A percentile compares a stretch with the other conserved stretches of the same genome.
Evolutionary conservation across 2,888 invertebrate genomes (phyloP).

Genomic region (Noctua janthe): DNA sequence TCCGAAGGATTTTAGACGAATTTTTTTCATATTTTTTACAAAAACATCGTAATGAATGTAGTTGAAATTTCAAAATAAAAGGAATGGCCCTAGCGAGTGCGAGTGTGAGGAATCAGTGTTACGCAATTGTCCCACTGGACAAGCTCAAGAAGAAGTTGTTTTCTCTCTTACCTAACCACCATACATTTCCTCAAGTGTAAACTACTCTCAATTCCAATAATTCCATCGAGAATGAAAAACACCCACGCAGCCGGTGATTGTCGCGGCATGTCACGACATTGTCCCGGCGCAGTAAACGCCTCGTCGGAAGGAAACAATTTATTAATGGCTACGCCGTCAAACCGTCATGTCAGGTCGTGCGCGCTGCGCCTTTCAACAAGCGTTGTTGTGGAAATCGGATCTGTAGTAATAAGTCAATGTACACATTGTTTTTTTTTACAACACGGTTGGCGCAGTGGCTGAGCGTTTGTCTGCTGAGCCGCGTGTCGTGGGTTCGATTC

Average conservation of each 20-base stretch:
- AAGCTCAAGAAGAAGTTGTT: not conserved
- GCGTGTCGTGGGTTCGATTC: too few relatives aligned
- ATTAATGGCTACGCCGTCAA: slow-evolving; percentile 20
- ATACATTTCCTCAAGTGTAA: not conserved
- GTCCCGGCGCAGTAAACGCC: slow-evolving; percentile 15
- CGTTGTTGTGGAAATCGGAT: not conserved
- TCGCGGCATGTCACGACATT: slow-evolving; percentile 11
- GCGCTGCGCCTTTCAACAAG: not conserved
- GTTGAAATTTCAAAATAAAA: not conserved
- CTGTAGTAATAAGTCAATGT: not conserved
- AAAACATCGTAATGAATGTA: not conserved
- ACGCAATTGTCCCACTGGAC: not conserved
- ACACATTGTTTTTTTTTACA: not conserved
- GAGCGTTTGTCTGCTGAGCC: too few relatives aligned
- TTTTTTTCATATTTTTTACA: too few relatives aligned
- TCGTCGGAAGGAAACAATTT: slow-evolving; percentile 46
- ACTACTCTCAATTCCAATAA: not conserved
- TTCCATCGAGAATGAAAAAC: not conserved
- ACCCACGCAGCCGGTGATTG: slow-evolving; percentile 1
- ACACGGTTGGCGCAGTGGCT: too few relatives aligned
- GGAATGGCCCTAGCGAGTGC: not conserved
- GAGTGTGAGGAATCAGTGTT: too few relatives aligned
- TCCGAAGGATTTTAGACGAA: not conserved
- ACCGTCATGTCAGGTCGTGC: not conserved
- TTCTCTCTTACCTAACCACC: not conserved